phyloP scores from a whole-genome alignment of 2,888 invertebrate species.

The Spilosoma lubricipeda region DNA sequence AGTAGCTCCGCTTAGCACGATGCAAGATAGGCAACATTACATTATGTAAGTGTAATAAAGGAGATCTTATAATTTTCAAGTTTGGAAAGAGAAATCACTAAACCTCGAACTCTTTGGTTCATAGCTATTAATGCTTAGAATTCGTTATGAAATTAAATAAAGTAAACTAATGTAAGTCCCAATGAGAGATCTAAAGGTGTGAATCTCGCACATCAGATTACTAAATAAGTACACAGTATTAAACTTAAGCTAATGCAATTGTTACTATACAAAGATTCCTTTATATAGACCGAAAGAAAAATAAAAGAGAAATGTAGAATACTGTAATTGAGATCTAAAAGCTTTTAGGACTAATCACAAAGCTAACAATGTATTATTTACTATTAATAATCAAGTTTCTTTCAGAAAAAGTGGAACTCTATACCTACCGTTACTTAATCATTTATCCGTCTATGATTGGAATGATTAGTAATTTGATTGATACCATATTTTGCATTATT shows the following conservation, averaged over 20 bases:
- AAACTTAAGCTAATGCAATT: background rate
- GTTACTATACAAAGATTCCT: background rate
- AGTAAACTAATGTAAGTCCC: background rate
- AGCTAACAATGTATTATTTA: conserved; percentile 11
- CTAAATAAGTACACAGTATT: background rate
- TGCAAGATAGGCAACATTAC: no score
- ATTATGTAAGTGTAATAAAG: background rate
- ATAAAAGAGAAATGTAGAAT: background rate
- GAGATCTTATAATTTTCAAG: background rate
- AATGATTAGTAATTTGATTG: background rate
- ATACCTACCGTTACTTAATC: background rate
- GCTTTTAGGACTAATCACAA: conserved; percentile 19
- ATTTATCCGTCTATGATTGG: background rate
- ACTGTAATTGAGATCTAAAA: conserved; percentile 21
- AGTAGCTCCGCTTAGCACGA: no score
- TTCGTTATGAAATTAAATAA: background rate
- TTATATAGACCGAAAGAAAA: background rate
- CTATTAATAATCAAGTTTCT: conserved; percentile 3
- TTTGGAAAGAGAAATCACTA: no score
- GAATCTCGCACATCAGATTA: background rate
- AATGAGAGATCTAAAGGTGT: background rate
- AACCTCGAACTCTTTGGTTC: no score
- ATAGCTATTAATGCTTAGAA: background rate
- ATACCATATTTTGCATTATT: background rate
- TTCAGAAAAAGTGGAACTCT: background rate